phyloP scores from a whole-genome alignment of 1,140 invertebrate genomes.

The Ceratina australensis region DNA sequence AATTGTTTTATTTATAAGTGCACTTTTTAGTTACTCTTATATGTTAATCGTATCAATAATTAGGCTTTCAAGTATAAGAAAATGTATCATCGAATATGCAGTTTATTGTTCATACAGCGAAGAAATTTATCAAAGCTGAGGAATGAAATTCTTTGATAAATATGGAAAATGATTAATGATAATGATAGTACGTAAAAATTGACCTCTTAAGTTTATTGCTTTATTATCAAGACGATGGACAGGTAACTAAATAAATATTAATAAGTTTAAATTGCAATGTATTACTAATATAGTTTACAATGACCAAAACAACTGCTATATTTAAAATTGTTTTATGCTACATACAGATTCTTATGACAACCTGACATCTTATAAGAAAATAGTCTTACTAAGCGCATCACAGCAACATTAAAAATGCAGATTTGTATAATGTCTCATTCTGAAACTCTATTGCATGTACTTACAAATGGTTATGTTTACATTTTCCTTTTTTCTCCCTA shows the following conservation, averaged over 20 bases:
- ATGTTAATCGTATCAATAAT: neutral
- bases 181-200: conserved; percentile 6
- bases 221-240: conserved; percentile 22
- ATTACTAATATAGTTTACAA: conserved; percentile 69
- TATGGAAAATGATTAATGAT: conserved; percentile 17
- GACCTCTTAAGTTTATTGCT: neutral
- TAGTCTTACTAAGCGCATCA: conserved; percentile 73
- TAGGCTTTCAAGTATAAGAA: conserved; percentile 7
- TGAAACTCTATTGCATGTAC: conserved; percentile 58
- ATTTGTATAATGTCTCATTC: conserved; percentile 60
- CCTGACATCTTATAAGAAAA: conserved; percentile 67
- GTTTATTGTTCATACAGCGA: conserved; percentile 1
- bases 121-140: conserved; percentile 24
- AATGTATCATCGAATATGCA: conserved; percentile 17
- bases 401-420: conserved; percentile 72
- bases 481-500: too few species aligned
- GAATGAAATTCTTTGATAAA: neutral
- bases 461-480: conserved; percentile 14
- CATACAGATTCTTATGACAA: conserved; percentile 60
- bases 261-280: conserved; percentile 59
- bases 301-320: conserved; percentile 61
- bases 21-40: conserved; percentile 6
- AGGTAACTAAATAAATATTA: conserved; percentile 49
- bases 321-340: conserved; percentile 56
- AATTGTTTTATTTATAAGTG: conserved; percentile 27